A percentile compares a stretch with the other conserved stretches of the same genome.
These are phyloP conservation scores for Zhengitettix transpicula DNA, from an alignment of 2,888 invertebrate genomes.

Conservation along the genomic window DNA sequence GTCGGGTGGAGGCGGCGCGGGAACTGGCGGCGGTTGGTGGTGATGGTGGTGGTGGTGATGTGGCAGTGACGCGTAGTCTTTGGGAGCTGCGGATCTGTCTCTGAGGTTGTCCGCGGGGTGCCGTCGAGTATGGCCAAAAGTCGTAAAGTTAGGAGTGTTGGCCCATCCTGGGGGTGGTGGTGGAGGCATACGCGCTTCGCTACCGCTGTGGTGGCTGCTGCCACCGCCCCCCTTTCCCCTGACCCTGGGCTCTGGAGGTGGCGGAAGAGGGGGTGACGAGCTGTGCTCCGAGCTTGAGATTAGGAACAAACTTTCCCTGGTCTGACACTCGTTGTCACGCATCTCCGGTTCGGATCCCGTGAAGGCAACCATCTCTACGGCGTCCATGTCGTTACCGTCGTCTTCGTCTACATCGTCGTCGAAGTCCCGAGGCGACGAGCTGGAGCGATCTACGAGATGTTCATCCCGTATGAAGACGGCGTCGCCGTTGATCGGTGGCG, in stretches of 20 bases:
- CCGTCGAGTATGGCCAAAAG: slow-evolving; percentile 30
- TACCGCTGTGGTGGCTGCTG: slow-evolving; percentile 4
- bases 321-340: slow-evolving; percentile 66
- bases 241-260: slow-evolving; percentile 12
- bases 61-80: slow-evolving; percentile 3
- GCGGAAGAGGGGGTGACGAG: slow-evolving; percentile 24
- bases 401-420: slow-evolving; percentile 10
- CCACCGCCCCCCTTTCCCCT: not conserved
- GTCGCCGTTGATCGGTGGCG: slow-evolving; percentile 14
- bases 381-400: slow-evolving; percentile 7
- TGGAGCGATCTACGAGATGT: not conserved
- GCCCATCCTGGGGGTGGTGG: slow-evolving; percentile 22
- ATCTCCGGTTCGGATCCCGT: slow-evolving; percentile 32
- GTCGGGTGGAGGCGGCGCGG: slow-evolving; percentile 2
- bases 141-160: slow-evolving; percentile 25
- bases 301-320: slow-evolving; percentile 55
- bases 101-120: slow-evolving; percentile 5
- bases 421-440: not conserved
- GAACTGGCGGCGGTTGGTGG: slow-evolving; percentile 27
- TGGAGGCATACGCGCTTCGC: slow-evolving; percentile 20
- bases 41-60: slow-evolving; percentile 21
- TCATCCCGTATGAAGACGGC: slow-evolving; percentile 9
- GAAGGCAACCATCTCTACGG: not conserved
- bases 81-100: slow-evolving; percentile 14
- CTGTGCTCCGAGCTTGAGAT: slow-evolving; percentile 25